Evolutionary conservation across 2,113 vertebrate species (phyloP).

Genomic region (Saguinus midas): DNA sequence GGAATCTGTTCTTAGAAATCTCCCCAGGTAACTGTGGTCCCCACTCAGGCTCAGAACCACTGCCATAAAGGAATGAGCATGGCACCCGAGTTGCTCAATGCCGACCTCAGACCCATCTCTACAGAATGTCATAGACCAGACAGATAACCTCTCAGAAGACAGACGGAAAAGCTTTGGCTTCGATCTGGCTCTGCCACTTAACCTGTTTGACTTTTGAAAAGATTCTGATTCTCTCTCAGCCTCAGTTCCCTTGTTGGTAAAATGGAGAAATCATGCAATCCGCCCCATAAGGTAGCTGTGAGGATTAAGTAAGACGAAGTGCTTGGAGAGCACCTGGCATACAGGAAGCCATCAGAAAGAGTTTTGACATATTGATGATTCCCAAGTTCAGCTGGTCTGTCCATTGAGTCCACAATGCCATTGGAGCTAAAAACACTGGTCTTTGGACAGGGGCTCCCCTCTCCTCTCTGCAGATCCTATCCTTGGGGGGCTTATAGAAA

Average conservation of each 20-base stretch:
- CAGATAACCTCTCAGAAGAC: neutral
- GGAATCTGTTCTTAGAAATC: neutral
- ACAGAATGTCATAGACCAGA: neutral
- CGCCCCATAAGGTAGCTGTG: neutral
- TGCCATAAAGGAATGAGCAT: neutral
- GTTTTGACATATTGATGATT: neutral
- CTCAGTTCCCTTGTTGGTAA: neutral
- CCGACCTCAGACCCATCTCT: neutral
- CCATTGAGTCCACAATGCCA: too few relatives aligned
- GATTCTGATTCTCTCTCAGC: neutral
- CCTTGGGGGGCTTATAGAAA: neutral
- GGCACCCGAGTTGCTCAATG: neutral
- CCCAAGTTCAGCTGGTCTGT: neutral
- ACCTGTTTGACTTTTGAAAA: neutral
- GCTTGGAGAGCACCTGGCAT: fast-evolving
- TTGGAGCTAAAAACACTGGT: neutral
- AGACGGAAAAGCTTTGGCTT: neutral
- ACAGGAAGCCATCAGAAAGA: neutral
- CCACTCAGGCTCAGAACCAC: neutral
- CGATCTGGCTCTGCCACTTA: neutral
- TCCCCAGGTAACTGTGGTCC: neutral
- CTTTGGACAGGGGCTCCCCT: neutral
- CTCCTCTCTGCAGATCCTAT: neutral
- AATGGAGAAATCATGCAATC: neutral
- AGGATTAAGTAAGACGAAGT: neutral